These are phyloP conservation scores for Drosophila teissieri DNA, from an alignment of 1,140 invertebrate species.

Conservation along the genomic window DNA sequence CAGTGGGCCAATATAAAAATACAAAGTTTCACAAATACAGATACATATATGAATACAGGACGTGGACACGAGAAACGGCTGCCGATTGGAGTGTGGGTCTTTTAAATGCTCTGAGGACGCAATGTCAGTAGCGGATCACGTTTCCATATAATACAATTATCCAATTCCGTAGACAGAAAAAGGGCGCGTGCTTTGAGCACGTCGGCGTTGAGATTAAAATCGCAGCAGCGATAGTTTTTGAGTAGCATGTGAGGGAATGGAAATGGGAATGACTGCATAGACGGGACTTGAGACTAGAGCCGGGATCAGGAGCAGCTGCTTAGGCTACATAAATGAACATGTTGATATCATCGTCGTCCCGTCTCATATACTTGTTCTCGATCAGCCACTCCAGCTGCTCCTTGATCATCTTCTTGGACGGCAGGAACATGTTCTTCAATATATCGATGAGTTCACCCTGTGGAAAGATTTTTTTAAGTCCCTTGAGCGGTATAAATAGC, in stretches of 20 bases:
- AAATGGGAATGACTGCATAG: constrained; percentile 42
- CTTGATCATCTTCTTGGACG: constrained; percentile 99
- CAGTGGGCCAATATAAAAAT: constrained; percentile 48
- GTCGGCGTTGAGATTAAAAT: constrained; percentile 51
- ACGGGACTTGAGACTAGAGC: constrained; percentile 47
- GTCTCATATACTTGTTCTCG: constrained; percentile 98
- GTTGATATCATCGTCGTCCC: constrained; percentile 99
- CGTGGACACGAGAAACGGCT: constrained; percentile 6
- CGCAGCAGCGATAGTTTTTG: constrained; percentile 19
- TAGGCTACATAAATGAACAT: constrained; percentile 99
- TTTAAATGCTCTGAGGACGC: constrained; percentile 51
- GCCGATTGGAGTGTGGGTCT: constrained; percentile 15
- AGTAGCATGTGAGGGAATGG: constrained; percentile 21
- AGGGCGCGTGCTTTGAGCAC: constrained; percentile 51
- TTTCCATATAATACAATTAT: constrained; percentile 56
- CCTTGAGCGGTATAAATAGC: not conserved
- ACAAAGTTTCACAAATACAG: constrained; percentile 35
- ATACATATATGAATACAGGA: constrained; percentile 37
- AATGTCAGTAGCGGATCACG: constrained; percentile 45
- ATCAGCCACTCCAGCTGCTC: constrained; percentile 99
- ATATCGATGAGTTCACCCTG: constrained; percentile 98
- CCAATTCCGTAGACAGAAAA: constrained; percentile 46
- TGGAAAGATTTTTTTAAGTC: constrained; percentile 29
- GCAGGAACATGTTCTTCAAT: constrained; percentile 99
- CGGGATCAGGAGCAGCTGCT: constrained; percentile 21